Conservation (phyloP, 1,140 invertebrate species). For the Drosophila pachea region DNA sequence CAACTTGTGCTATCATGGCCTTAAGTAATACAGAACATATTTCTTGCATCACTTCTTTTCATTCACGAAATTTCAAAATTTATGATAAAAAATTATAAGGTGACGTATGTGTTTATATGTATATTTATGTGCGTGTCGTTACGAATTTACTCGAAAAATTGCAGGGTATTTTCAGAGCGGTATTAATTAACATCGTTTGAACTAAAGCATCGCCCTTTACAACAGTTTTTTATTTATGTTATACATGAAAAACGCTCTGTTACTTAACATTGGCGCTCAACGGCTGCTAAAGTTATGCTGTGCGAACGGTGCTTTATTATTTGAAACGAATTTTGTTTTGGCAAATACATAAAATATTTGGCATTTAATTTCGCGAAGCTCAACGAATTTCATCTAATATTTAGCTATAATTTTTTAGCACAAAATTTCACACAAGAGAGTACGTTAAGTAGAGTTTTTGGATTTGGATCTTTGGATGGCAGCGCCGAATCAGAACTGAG, state of each 20-base stretch:
- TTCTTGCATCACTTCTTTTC: constrained; percentile 25
- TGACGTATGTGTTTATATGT: constrained; percentile 42
- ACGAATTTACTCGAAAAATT: constrained; percentile 27
- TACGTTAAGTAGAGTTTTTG: constrained; percentile 20
- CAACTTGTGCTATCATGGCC: constrained; percentile 3
- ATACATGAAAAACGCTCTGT: too few relatives aligned
- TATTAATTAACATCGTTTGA: constrained; percentile 32
- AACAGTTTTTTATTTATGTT: too few relatives aligned
- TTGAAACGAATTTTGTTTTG: constrained; percentile 63
- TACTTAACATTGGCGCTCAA: not conserved
- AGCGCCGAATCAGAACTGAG: constrained; percentile 31
- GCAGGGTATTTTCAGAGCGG: constrained; percentile 36
- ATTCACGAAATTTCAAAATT: constrained; percentile 20
- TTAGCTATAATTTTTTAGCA: constrained; percentile 25
- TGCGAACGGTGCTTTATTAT: constrained; percentile 26
- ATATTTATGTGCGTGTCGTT: constrained; percentile 10
- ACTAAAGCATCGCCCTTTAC: constrained; percentile 8
- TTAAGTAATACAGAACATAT: constrained; percentile 48
- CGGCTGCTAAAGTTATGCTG: not conserved
- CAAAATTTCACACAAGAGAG: constrained; percentile 43
- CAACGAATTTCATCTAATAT: constrained; percentile 44
- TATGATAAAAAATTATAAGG: constrained; percentile 12
- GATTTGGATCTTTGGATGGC: constrained; percentile 42
- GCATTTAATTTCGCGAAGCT: constrained; percentile 71
- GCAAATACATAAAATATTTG: constrained; percentile 73